These are phyloP conservation scores for Theretra japonica DNA, from an alignment of 2,888 invertebrate genomes.

Conservation along the genomic window DNA sequence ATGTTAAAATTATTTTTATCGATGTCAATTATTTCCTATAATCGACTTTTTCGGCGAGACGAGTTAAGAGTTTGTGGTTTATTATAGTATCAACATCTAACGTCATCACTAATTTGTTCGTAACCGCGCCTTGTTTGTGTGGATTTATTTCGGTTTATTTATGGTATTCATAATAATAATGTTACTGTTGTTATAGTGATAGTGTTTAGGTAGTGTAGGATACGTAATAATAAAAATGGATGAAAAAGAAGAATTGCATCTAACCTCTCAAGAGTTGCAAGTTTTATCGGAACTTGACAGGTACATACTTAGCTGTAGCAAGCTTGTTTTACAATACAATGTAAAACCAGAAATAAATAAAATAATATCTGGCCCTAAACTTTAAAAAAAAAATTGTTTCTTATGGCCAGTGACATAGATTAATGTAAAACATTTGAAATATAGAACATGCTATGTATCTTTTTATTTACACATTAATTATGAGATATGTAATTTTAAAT, in stretches of 20 bases:
- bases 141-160: conserved; percentile 35
- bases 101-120: conserved; percentile 40
- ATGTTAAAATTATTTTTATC: not conserved
- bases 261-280: conserved; percentile 93
- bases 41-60: not conserved
- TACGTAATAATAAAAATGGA: conserved; percentile 60
- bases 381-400: too few relatives aligned
- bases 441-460: too few relatives aligned
- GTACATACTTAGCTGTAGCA: conserved; percentile 68
- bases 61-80: not conserved
- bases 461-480: too few relatives aligned
- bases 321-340: not conserved
- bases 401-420: too few relatives aligned
- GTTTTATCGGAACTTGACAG: conserved; percentile 95
- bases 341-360: too few relatives aligned
- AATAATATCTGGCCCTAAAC: too few relatives aligned
- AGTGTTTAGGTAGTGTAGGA: conserved; percentile 20
- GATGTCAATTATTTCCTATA: not conserved
- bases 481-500: too few relatives aligned
- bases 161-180: conserved; percentile 25
- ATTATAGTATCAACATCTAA: conserved; percentile 8
- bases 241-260: conserved; percentile 88
- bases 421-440: too few relatives aligned
- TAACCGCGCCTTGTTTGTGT: conserved; percentile 52
- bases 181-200: conserved; percentile 21